Percentiles rank a stretch among this genome's conserved stretches.
phyloP scores from a whole-genome alignment of 2,888 invertebrate species.

The Tenthredo mesomela region DNA sequence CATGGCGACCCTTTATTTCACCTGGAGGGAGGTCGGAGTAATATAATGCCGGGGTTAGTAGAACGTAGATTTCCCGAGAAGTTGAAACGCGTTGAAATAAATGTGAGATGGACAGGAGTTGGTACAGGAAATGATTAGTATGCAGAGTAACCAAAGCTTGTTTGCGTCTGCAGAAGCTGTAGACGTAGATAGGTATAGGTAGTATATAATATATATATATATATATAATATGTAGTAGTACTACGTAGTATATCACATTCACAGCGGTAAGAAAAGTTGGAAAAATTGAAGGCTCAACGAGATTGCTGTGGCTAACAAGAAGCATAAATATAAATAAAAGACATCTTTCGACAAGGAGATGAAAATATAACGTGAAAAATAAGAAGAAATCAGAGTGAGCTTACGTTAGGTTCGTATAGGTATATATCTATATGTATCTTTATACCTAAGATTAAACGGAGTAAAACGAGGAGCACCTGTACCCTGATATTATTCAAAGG shows the following conservation, averaged over 20 bases:
- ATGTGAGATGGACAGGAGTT: not conserved
- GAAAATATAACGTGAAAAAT: conserved; percentile 24
- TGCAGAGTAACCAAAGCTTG: not conserved
- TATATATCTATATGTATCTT: not conserved
- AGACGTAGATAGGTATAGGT: not conserved
- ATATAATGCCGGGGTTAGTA: not conserved
- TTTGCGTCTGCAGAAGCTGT: not conserved
- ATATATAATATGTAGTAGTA: not conserved
- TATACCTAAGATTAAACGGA: conserved; percentile 13
- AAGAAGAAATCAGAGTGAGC: not conserved
- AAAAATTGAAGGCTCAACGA: not conserved
- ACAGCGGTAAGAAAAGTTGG: not conserved
- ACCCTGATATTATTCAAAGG: conserved; percentile 2
- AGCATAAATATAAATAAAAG: not conserved
- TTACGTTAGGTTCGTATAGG: not conserved
- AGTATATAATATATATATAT: no score
- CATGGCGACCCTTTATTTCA: not conserved
- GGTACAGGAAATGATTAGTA: not conserved
- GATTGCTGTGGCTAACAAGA: conserved; percentile 14
- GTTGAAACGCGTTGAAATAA: not conserved
- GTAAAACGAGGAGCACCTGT: conserved; percentile 1
- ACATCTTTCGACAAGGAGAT: conserved; percentile 22
- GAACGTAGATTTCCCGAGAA: not conserved
- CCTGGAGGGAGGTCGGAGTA: not conserved
- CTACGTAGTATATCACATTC: not conserved